These are phyloP conservation scores for Drosophila repletoides DNA, from an alignment of 1,140 invertebrate genomes.

Conservation along the genomic window DNA sequence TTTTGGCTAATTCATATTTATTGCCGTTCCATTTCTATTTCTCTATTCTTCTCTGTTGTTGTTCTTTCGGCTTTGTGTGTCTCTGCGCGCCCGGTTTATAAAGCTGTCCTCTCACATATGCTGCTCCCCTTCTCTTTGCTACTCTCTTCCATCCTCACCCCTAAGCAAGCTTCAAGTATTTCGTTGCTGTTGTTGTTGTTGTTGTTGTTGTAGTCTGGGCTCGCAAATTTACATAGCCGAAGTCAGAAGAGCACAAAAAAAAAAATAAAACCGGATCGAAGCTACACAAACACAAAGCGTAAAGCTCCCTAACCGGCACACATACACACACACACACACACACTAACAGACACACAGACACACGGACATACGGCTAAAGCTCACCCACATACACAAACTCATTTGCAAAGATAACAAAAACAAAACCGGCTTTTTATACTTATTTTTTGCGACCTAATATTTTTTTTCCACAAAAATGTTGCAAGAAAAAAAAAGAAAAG, in stretches of 20 bases:
- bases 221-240: slow-evolving; percentile 61
- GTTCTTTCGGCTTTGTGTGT: slow-evolving; percentile 34
- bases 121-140: not conserved
- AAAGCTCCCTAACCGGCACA: slow-evolving; percentile 67
- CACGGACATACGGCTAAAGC: slow-evolving; percentile 21
- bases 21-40: slow-evolving; percentile 53
- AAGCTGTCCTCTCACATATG: slow-evolving; percentile 36
- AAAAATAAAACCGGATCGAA: slow-evolving; percentile 60
- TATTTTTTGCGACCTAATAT: slow-evolving; percentile 38
- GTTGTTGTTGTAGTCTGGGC: slow-evolving; percentile 21
- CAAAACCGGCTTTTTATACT: slow-evolving; percentile 68
- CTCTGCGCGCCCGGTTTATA: slow-evolving; percentile 31
- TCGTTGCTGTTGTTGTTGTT: slow-evolving; percentile 9
- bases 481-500: slow-evolving; percentile 40
- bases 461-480: slow-evolving; percentile 49
- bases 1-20: slow-evolving; percentile 57
- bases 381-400: slow-evolving; percentile 69
- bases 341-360: slow-evolving; percentile 26
- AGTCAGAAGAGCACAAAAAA: slow-evolving; percentile 35
- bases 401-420: slow-evolving; percentile 56
- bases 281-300: slow-evolving; percentile 40
- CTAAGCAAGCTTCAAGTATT: slow-evolving; percentile 3
- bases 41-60: slow-evolving; percentile 1
- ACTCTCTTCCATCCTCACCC: not conserved
- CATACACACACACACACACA: slow-evolving; percentile 35